A percentile compares a stretch with the other conserved stretches of the same genome.
Conservation (phyloP, 2,888 invertebrate genomes). For the Micoletzkya japonica region DNA sequence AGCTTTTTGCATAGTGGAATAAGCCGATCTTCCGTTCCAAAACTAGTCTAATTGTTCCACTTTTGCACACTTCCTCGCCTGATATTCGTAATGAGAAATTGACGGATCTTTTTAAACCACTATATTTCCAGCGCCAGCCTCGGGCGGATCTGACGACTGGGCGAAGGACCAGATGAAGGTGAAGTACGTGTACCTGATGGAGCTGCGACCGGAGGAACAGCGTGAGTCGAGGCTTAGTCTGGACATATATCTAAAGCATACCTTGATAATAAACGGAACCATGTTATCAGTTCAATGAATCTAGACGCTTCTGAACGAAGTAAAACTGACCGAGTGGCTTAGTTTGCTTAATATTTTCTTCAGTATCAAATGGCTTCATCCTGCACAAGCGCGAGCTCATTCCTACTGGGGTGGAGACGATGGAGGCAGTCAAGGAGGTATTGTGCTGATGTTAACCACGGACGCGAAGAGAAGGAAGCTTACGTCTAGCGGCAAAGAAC, state of each 20-base stretch:
- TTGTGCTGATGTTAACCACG: neutral
- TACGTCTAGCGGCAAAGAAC: neutral
- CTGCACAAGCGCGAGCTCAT: constrained; percentile 59
- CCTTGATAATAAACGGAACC: too few species aligned
- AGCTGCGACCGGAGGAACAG: constrained; percentile 57
- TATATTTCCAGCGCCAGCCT: constrained; percentile 47
- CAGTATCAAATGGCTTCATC: constrained; percentile 62
- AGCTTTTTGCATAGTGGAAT: too few species aligned
- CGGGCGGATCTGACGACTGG: constrained; percentile 63
- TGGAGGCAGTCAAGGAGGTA: constrained; percentile 61
- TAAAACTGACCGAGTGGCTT: too few species aligned
- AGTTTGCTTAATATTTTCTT: too few species aligned
- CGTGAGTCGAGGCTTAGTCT: constrained; percentile 45
- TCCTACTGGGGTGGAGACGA: constrained; percentile 61
- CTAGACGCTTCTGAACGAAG: too few species aligned
- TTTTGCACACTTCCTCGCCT: too few species aligned
- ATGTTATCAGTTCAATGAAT: too few species aligned
- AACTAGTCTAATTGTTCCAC: too few species aligned
- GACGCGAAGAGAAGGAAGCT: neutral
- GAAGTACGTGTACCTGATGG: constrained; percentile 62
- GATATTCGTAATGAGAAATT: too few species aligned
- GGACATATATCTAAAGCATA: too few species aligned
- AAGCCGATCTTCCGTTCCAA: too few species aligned
- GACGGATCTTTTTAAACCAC: too few species aligned
- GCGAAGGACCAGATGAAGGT: constrained; percentile 58